Conservation (phyloP, 2,113 vertebrate species). For the Cromileptes altivelis region DNA sequence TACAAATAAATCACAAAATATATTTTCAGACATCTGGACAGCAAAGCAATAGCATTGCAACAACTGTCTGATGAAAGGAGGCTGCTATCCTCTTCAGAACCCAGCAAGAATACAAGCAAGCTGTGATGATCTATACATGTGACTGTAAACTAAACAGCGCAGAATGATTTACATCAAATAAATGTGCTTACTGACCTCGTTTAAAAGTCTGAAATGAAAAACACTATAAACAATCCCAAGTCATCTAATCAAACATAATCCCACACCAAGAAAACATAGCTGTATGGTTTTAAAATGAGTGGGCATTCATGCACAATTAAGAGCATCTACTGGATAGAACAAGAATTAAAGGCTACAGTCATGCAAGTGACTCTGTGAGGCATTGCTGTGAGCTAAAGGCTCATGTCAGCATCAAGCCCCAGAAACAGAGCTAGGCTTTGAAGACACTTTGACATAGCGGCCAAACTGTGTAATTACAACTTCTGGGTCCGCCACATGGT, state of each 20-base stretch:
- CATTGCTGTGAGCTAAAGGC: neutral
- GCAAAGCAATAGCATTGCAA: neutral
- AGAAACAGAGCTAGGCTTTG: too few relatives aligned
- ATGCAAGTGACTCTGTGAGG: neutral
- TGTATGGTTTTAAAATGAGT: neutral
- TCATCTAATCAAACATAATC: neutral
- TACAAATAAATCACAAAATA: constrained; percentile 35
- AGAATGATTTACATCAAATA: neutral
- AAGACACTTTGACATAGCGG: too few relatives aligned
- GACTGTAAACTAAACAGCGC: neutral
- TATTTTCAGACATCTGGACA: constrained; percentile 29
- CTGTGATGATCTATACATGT: neutral
- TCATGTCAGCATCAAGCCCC: too few relatives aligned
- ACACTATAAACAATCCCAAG: neutral
- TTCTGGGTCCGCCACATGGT: too few relatives aligned
- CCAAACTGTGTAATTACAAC: too few relatives aligned
- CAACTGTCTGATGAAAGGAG: constrained; percentile 1
- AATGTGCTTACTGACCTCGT: neutral
- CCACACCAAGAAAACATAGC: neutral
- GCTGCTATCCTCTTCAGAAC: neutral
- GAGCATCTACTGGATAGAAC: neutral
- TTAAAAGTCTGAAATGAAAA: neutral
- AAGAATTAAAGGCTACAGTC: neutral
- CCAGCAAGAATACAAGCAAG: neutral
- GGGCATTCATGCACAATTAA: neutral